Base-by-base conservation (phyloP, 2,888 invertebrate species). In the Isotomurus palustris region DNA sequence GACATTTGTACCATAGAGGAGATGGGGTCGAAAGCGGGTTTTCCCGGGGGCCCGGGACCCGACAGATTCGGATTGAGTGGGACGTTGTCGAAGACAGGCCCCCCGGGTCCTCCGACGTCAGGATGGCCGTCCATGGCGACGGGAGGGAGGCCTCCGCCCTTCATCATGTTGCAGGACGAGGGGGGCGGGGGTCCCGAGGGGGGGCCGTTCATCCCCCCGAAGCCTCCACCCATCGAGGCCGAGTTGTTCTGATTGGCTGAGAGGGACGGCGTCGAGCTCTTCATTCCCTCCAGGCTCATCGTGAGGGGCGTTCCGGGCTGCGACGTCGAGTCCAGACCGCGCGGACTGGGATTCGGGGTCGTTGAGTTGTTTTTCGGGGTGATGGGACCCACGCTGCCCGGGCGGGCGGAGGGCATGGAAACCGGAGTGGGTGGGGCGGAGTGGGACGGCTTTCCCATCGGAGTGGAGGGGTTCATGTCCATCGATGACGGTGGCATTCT, bases 1-100 rank as follows among this genome's bases (percentile, higher is more conserved):
- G 91, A 91, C 93, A 93, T 93, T 76, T 93, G 92, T 54, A 92
- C 91, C 72, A 93, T 80, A 8, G 92, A 93, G 51, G 91, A 89
- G 72, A 93, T 93, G 1, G 93, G 93, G 79, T 93, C 93, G 76
- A 93, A 93, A 73, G 82, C 76, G 55, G 77, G 72, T 67, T 76
- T 77, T 36, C 66, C 64, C 24, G 62, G 56, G n/a, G 70, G 68
- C 8, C 69, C 69, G 28, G 68, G 69, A 73, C 77, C 70, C 64
- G 67, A 62, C 63, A 71, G 35, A 67, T 72, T 71, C 25, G 74
- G 75, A 68, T 75, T 75, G 10, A 76, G 69, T 35, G 76, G 76
- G 47, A 76, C 71, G 67, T 76, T 75, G 56, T 75, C 75, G 52
- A 67, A 69, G 27, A 67, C 62, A 21, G 62, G 58, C 53, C 66